Evolutionary conservation across 2,113 vertebrate genomes (phyloP).

Genomic region (Trachemys scripta): DNA sequence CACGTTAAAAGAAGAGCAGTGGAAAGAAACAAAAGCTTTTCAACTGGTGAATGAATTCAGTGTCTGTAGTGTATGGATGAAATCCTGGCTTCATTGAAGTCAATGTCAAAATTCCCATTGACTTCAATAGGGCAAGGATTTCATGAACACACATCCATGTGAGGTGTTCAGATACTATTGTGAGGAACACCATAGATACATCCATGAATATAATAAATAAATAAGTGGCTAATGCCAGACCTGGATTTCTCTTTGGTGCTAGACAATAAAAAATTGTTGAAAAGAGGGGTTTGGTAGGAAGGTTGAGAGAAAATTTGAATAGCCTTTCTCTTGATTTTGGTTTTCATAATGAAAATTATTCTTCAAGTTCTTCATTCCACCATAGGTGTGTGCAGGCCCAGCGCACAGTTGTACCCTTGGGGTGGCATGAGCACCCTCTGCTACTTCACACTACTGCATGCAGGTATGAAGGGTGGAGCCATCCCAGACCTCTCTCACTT

Average conservation of each 20-base stretch:
- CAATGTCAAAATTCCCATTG: not conserved
- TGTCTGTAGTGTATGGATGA: not conserved
- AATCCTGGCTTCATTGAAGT: not conserved
- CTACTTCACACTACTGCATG: too few relatives aligned
- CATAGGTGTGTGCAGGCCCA: too few relatives aligned
- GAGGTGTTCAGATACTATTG: not conserved
- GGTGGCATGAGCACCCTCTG: too few relatives aligned
- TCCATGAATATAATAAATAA: not conserved
- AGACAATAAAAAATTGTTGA: not conserved
- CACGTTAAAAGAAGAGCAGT: not conserved
- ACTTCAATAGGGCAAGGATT: not conserved
- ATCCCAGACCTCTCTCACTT: too few relatives aligned
- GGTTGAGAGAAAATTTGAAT: not conserved
- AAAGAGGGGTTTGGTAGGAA: not conserved
- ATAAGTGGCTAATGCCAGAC: not conserved
- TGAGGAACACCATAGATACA: not conserved
- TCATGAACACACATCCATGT: not conserved
- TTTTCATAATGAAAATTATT: not conserved
- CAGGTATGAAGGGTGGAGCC: too few relatives aligned
- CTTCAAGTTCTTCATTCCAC: too few relatives aligned
- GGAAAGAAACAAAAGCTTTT: not conserved
- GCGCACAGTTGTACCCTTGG: too few relatives aligned
- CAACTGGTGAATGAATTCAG: not conserved
- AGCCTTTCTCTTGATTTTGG: not conserved
- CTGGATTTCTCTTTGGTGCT: accelerated